Conservation (phyloP, 1,140 invertebrate genomes). For the Drosophila neocordata region DNA sequence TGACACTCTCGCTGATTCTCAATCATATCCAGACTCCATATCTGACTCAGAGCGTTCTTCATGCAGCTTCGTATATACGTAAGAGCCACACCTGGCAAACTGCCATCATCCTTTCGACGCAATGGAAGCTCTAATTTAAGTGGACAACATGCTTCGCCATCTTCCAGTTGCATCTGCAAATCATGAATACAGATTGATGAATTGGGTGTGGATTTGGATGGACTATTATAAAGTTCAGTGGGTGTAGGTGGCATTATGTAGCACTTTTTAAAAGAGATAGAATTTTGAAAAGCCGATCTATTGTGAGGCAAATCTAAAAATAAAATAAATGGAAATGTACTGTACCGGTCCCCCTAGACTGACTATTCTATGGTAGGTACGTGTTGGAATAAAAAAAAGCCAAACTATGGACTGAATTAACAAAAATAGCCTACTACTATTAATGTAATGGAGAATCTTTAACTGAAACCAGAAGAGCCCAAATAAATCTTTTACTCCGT, state of each 20-base stretch:
- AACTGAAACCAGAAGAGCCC: too few relatives aligned
- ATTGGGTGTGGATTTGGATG: neutral
- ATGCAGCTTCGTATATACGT: conserved; percentile 30
- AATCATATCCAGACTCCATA: conserved; percentile 32
- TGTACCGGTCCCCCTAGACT: neutral
- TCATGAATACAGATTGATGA: neutral
- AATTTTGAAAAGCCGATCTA: neutral
- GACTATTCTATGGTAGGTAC: neutral
- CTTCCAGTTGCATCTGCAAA: neutral
- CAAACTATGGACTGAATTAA: neutral
- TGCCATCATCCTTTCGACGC: conserved; percentile 29
- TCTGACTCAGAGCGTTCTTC: conserved; percentile 25
- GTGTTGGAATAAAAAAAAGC: neutral
- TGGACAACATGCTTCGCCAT: neutral
- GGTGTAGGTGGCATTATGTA: neutral
- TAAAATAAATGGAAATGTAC: neutral
- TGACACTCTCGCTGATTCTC: conserved; percentile 28
- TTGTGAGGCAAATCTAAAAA: neutral
- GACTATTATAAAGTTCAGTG: neutral
- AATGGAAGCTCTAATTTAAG: neutral
- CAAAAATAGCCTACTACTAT: neutral
- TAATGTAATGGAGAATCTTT: too few relatives aligned
- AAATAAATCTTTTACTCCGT: too few relatives aligned
- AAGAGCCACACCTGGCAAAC: conserved; percentile 16
- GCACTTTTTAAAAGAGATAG: neutral